Evolutionary conservation across 2,797 vertebrate species (phyloP).

Genomic region (Macropodus opercularis): DNA sequence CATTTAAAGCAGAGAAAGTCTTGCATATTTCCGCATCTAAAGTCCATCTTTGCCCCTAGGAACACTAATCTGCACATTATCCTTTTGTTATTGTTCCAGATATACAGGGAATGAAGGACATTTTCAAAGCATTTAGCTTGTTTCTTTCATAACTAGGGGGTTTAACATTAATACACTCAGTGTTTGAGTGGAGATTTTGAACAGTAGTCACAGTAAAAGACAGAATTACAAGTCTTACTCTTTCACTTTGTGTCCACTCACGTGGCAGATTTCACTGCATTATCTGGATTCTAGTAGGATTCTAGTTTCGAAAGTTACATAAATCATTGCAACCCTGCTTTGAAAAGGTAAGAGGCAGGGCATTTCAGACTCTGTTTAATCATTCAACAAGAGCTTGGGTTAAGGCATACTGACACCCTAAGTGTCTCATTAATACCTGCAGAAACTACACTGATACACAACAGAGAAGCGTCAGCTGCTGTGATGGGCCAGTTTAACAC

Average conservation of each 20-base stretch:
- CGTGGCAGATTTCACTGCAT: too few relatives aligned
- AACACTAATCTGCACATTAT: slow-evolving; percentile 78
- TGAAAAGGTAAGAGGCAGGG: background rate
- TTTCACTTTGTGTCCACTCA: too few relatives aligned
- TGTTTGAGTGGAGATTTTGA: slow-evolving; percentile 56
- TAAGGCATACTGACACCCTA: slow-evolving; percentile 9
- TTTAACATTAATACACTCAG: slow-evolving; percentile 60
- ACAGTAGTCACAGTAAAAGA: too few relatives aligned
- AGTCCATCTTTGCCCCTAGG: slow-evolving; percentile 74
- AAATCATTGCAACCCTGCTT: background rate
- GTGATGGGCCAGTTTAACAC: slow-evolving; percentile 45
- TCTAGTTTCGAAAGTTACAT: background rate
- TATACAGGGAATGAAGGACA: slow-evolving; percentile 68
- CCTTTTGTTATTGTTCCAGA: slow-evolving; percentile 77
- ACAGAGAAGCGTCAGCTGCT: slow-evolving; percentile 34
- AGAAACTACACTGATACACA: slow-evolving; percentile 33
- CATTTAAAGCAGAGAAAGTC: slow-evolving; percentile 68
- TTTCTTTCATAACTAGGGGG: slow-evolving; percentile 70
- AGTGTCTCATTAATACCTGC: slow-evolving; percentile 41
- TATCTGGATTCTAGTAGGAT: too few relatives aligned
- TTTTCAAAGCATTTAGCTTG: slow-evolving; percentile 69
- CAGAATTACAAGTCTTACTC: too few relatives aligned
- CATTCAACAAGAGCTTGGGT: background rate
- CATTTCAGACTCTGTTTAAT: background rate
- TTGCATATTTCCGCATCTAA: slow-evolving; percentile 78